Base-by-base conservation (phyloP, 2,797 vertebrate species). In the Prunella strophiata region DNA sequence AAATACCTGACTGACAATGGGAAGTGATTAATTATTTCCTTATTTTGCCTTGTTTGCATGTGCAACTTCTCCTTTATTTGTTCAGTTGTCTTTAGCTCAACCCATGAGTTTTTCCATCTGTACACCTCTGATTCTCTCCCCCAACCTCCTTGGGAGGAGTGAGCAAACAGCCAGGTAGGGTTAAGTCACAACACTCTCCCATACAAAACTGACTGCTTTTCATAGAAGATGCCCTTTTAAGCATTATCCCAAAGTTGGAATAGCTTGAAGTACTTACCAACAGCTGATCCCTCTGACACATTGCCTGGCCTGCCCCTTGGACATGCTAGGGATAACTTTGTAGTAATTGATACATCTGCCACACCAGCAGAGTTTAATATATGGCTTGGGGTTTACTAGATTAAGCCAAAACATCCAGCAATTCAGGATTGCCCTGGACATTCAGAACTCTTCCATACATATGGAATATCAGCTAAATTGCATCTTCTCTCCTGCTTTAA, bases 301-400 rank as follows among this genome's bases (percentile, higher is more conserved):
- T 67, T 1, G 0, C 26, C 42, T 65, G 23, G 43, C n/a, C 45
- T 88, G 40, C 29, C 19, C 15, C 20, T 42, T 48, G 34, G 29
- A 11, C 85, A 32, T 59, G 15, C 12, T 67, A 57, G 74, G 15
- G 16, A 27, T 50, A 84, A 61, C 40, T 45, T 61, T 6, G 7
- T 61, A 50, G 25, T 42, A 78, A 78, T n/a, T 20, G 1, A 15
- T 34, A 23, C 2, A 15, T 54, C 74, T 72, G 23, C 57, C 78
- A 32, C 4, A 7, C 11, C 0, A 0, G 6, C 6, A 30, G 23
- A 66, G 3, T 42, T 88, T 86, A 19, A 16, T 29, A 10, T 26
- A 22, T n/a, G 20, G 6, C 25, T 73, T 78, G 18, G 14, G 14
- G 5, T 8, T 72, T 89, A 29, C 10, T 52, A 7, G 11, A 58